Percentiles rank a stretch among this genome's conserved stretches.
phyloP scores from a whole-genome alignment of 2,113 vertebrate species.

The Sorex araneus region DNA sequence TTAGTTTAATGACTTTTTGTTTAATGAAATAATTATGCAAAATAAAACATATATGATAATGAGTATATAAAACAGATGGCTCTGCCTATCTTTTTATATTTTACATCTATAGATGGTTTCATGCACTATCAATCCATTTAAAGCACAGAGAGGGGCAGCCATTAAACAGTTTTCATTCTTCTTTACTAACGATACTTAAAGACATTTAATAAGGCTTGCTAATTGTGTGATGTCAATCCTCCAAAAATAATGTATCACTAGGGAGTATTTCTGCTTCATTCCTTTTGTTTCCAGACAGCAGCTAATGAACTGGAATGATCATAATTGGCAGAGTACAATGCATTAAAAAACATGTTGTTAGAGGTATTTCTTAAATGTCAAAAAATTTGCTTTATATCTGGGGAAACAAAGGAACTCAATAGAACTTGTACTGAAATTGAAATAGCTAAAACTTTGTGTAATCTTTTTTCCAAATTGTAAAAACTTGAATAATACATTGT shows the following conservation, averaged over 20 bases:
- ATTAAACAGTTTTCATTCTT: slow-evolving; percentile 80
- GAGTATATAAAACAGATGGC: slow-evolving; percentile 63
- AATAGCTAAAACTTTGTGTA: slow-evolving; percentile 54
- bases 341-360: slow-evolving; percentile 52
- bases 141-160: slow-evolving; percentile 67
- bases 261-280: slow-evolving; percentile 66
- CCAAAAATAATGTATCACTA: slow-evolving; percentile 73
- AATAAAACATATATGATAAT: slow-evolving; percentile 60
- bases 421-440: slow-evolving; percentile 56
- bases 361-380: slow-evolving; percentile 65
- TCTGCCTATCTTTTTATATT: slow-evolving; percentile 51
- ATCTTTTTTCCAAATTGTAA: slow-evolving; percentile 8
- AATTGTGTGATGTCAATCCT: slow-evolving; percentile 70
- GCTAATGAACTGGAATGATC: slow-evolving; percentile 73
- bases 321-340: slow-evolving; percentile 53
- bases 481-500: not conserved
- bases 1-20: slow-evolving; percentile 20
- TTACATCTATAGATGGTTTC: slow-evolving; percentile 65
- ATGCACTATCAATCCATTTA: slow-evolving; percentile 73
- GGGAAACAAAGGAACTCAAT: slow-evolving; percentile 60
- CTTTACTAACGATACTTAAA: slow-evolving; percentile 82
- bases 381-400: slow-evolving; percentile 65
- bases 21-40: slow-evolving; percentile 46
- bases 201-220: slow-evolving; percentile 74
- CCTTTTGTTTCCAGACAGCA: slow-evolving; percentile 75